Conservation (phyloP, 2,888 invertebrate genomes). For the Nasonia oneida region DNA sequence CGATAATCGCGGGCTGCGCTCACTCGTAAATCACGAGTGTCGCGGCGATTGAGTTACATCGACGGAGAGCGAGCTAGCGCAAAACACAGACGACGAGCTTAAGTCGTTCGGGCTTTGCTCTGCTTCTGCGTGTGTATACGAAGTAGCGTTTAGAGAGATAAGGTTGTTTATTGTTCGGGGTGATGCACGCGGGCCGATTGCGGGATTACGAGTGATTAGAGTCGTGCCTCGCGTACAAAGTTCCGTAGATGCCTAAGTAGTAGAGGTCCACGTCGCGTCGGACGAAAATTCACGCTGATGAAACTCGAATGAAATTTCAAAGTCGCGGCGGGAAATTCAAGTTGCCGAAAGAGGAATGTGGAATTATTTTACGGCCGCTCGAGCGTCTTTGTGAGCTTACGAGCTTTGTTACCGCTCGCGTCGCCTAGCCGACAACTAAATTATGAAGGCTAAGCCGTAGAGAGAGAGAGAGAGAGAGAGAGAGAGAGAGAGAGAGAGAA, state of each 20-base stretch:
- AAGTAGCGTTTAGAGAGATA: neutral
- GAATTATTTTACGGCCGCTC: neutral
- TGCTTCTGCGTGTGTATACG: neutral
- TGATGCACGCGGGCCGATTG: neutral
- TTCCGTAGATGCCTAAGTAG: neutral
- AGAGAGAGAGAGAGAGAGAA: neutral
- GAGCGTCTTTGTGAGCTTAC: neutral
- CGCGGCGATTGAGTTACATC: slow-evolving; percentile 3
- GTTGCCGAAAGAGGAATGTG: neutral
- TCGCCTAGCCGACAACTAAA: slow-evolving; percentile 17
- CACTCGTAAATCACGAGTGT: slow-evolving; percentile 22
- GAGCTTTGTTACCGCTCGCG: slow-evolving; percentile 9
- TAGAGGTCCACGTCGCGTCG: neutral
- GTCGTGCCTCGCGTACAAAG: too few species aligned
- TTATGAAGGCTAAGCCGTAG: slow-evolving; percentile 40
- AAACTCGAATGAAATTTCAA: neutral
- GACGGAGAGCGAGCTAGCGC: neutral
- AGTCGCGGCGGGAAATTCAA: neutral
- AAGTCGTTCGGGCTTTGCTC: neutral
- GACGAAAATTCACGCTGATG: neutral
- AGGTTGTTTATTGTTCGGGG: neutral
- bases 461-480: neutral
- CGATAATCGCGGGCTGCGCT: slow-evolving; percentile 25
- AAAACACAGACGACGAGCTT: neutral
- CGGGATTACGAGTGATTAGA: neutral